These are phyloP conservation scores for Parnassius glacialis DNA, from an alignment of 2,888 invertebrate genomes.

Conservation along the genomic window DNA sequence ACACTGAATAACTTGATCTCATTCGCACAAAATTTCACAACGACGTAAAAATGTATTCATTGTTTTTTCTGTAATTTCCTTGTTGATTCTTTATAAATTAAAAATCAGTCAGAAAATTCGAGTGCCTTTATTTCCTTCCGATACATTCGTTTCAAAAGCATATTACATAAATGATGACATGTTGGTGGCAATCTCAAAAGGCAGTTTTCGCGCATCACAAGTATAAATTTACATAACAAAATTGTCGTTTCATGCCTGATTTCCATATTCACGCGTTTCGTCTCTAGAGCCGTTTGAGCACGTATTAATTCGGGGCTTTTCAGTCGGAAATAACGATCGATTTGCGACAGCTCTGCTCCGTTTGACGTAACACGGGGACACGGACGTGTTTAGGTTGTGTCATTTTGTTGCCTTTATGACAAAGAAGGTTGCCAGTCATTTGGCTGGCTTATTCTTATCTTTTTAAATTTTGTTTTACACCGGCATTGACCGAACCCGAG, in stretches of 20 bases:
- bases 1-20: no score
- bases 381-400: slow-evolving; percentile 6
- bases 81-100: no score
- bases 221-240: slow-evolving; percentile 29
- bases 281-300: slow-evolving; percentile 16
- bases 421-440: no score
- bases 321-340: slow-evolving; percentile 25
- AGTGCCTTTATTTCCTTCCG: not conserved
- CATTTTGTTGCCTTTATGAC: not conserved
- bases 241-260: slow-evolving; percentile 28
- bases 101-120: no score
- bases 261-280: slow-evolving; percentile 21
- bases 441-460: no score
- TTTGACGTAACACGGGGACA: slow-evolving; percentile 7
- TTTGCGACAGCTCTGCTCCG: slow-evolving; percentile 11
- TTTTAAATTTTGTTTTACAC: no score
- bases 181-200: slow-evolving; percentile 21
- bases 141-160: slow-evolving; percentile 6
- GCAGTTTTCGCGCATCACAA: slow-evolving; percentile 25
- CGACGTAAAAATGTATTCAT: no score
- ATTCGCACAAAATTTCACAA: no score
- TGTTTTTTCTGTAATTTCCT: no score
- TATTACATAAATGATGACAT: slow-evolving; percentile 20
- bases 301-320: slow-evolving; percentile 23
- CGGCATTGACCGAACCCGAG: no score